Conservation (phyloP, 2,888 invertebrate species). For the Pemphredon lugubris region DNA sequence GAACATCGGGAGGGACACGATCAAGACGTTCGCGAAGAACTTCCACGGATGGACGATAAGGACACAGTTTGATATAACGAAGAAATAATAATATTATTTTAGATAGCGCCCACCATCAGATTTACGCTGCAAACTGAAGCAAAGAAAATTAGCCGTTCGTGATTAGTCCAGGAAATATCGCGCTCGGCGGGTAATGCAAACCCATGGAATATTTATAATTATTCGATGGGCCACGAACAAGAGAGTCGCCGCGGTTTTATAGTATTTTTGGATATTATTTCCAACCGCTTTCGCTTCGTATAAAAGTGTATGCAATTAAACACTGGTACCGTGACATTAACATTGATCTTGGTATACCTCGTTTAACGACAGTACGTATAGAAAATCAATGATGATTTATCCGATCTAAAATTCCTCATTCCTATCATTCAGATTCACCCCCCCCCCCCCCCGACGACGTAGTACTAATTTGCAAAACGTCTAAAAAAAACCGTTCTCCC, state of each 20-base stretch:
- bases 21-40: background rate
- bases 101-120: background rate
- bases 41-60: background rate
- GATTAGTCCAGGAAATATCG: background rate
- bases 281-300: constrained; percentile 5
- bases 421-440: no score
- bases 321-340: background rate
- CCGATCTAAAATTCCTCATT: no score
- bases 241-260: background rate
- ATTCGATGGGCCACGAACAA: background rate
- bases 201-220: background rate
- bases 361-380: no score
- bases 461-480: no score
- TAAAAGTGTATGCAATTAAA: constrained; percentile 10
- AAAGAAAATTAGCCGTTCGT: no score
- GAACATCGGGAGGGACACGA: constrained; percentile 23
- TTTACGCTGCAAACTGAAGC: no score
- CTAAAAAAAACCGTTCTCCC: no score
- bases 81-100: constrained; percentile 1
- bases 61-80: background rate
- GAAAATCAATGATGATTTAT: no score
- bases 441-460: no score
- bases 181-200: background rate
- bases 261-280: constrained; percentile 6
- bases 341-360: background rate